Base-by-base conservation (phyloP, 2,888 invertebrate genomes). In the Heliconius hortense region DNA sequence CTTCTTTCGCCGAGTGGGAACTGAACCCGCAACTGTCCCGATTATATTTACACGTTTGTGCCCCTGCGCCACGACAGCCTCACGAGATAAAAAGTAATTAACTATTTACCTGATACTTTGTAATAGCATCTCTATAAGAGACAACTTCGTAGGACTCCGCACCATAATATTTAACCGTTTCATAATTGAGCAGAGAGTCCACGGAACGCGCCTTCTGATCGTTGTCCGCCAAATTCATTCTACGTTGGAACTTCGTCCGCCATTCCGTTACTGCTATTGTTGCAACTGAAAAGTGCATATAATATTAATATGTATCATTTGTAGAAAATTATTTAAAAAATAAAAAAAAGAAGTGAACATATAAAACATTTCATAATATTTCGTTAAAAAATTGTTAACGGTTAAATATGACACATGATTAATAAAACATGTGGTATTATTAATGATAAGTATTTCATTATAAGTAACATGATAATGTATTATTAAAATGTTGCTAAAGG, bases 91-190 rank as follows among this genome's bases (percentile, higher is more conserved):
- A n/a, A 53, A n/a, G 10, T 21, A 56, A 56, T 3, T 1, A 56
- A n/a, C 56, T n/a, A 0, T 56, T 84, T 84, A 97, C 96, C 96
- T 98, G 99, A 88, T 95, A 99, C 78, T 96, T 95, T 4, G 96
- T 86, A 82, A 99, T 97, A n/a, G 98, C 97, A 26, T 96, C 96
- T 79, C 96, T 95, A 86, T 98, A 99, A 18, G 97, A 95, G 21
- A 96, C 91, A 0, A 98, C 97, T 94, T 99, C 99, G 90, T 98
- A 99, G 1, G 95, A 87, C 88, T 99, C 99, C 1, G 98, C 98
- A 8, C 98, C 98, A 87, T 99, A 99, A 91, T 99, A 99, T 88
- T 99, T 99, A 0, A 99, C 99, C 0, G 99, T 99, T 94, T 99
- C 99, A 91, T 98, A 99, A 93, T 99, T 99, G 21, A 99, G 95